Base-by-base conservation (phyloP, 2,888 invertebrate species). In the Drepanosiphum platanoidis region DNA sequence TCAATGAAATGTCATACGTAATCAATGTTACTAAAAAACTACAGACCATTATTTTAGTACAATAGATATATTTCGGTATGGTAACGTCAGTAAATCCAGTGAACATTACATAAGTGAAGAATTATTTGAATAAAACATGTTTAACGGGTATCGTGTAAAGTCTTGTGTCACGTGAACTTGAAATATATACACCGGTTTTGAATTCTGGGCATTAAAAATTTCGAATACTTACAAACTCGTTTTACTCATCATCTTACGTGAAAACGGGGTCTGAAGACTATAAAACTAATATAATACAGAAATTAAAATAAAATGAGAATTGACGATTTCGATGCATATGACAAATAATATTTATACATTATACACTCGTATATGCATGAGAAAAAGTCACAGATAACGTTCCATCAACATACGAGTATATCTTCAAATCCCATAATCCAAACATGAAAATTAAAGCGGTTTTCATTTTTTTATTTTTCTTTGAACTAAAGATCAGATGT, bases 141-240 rank as follows among this genome's bases (percentile, higher is more conserved):
- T 71, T 58, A 71, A 71, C 81, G 22, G 58, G 81, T 81, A 58
- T 71, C 58, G 13, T 39, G 58, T 71, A 30, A 71, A 81, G 39
- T 81, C 81, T 81, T 71, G 70, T 81, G 58, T 71, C 81, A 71
- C 52, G 58, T 81, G 81, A 81, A 81, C 81, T 81, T 81, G 81
- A 81, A 81, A 81, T n/a, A 34, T 39, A 61, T n/a, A 81, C 81
- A 81, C 81, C 81, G 81, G 81, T 81, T 81, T 81, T 81, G 36
- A 52, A 52, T 70, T 46, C 52, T 70, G 58, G 81, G 39, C 70
- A 71, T 30, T 70, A 39, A 58, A 81, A 39, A 39, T 81, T 80
- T 71, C 30, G 30, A 71, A 81, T 61, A 39, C 58, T 71, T 71
- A 30, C 58, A 71, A 81, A 81, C 81, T 39, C 68, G 80, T 80